A percentile compares a stretch with the other conserved stretches of the same genome.
Conservation (phyloP, 2,888 invertebrate genomes). For the Polymixis flavicincta region DNA sequence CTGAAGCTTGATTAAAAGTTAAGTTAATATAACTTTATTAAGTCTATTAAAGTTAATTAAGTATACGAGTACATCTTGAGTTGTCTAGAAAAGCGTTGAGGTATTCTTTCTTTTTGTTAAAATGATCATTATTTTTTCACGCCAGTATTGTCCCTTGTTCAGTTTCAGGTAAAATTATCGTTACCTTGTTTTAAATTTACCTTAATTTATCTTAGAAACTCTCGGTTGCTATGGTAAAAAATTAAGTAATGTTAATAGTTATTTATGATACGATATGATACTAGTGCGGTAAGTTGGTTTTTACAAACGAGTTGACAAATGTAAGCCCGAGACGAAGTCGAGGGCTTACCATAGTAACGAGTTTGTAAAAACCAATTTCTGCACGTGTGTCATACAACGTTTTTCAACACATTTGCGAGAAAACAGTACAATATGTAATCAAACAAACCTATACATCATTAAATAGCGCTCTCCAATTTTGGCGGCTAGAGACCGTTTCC, state of each 20-base stretch:
- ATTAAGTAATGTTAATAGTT: background rate
- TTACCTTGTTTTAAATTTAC: background rate
- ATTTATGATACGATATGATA: no score
- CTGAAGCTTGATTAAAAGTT: constrained; percentile 2
- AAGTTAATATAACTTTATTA: constrained; percentile 13
- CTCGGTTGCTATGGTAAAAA: background rate
- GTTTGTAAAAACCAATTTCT: no score
- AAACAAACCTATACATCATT: no score
- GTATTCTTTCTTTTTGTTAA: background rate
- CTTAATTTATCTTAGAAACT: background rate
- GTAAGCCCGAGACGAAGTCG: no score
- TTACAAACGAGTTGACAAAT: no score
- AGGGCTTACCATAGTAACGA: no score
- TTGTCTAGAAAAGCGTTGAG: background rate
- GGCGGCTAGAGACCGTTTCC: no score
- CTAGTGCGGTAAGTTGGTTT: no score
- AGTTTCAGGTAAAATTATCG: background rate
- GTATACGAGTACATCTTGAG: background rate
- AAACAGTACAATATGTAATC: no score
- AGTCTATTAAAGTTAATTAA: constrained; percentile 2
- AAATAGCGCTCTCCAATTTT: no score
- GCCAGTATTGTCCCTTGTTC: background rate
- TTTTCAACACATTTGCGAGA: no score
- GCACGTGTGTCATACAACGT: no score
- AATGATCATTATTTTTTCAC: constrained; percentile 1